Conservation (phyloP, 2,113 vertebrate genomes). For the human (Homo sapiens) region DNA sequence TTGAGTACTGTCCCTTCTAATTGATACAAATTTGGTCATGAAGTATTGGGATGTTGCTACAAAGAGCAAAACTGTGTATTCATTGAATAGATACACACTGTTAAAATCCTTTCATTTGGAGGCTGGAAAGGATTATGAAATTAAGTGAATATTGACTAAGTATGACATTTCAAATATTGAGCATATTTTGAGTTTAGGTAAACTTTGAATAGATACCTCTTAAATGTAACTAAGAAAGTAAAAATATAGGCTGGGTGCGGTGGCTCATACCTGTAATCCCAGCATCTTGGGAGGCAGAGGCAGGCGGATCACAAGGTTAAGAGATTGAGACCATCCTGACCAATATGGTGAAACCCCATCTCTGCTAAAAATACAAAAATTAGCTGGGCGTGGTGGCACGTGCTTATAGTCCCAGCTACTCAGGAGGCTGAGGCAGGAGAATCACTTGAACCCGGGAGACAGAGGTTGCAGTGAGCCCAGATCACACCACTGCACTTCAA, state of each 20-base stretch:
- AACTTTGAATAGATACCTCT: constrained; percentile 30
- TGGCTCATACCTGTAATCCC: too few species aligned
- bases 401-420: too few species aligned
- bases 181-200: constrained; percentile 32
- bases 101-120: constrained; percentile 10
- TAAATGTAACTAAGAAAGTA: constrained; percentile 17
- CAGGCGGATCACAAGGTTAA: too few species aligned
- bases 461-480: too few species aligned
- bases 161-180: not conserved
- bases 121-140: not conserved
- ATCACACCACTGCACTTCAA: too few species aligned
- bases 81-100: not conserved
- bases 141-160: not conserved
- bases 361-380: too few species aligned
- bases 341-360: too few species aligned
- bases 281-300: too few species aligned
- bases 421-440: too few species aligned
- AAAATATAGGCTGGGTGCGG: not conserved
- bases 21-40: constrained; percentile 1
- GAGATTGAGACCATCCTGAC: too few species aligned
- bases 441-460: too few species aligned
- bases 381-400: too few species aligned
- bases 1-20: constrained; percentile 36
- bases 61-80: constrained; percentile 14
- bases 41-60: constrained; percentile 22